These are phyloP conservation scores for Typhlomys cinereus DNA, from an alignment of 2,113 vertebrate species.

Conservation along the genomic window DNA sequence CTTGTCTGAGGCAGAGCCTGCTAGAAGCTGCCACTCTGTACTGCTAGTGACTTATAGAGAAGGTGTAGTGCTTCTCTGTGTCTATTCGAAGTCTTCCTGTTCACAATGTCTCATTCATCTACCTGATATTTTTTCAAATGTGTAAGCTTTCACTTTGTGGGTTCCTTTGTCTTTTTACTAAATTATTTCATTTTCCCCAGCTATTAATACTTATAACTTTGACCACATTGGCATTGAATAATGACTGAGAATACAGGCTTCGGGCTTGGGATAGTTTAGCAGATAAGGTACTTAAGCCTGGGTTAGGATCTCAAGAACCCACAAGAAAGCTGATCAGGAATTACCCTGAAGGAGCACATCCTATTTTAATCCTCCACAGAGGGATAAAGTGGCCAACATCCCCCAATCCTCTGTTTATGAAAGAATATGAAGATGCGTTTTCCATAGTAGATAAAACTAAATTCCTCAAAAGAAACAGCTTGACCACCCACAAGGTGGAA, in stretches of 20 bases:
- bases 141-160: neutral
- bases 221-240: neutral
- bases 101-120: neutral
- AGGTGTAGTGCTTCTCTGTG: accelerated
- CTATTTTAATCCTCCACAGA: no score
- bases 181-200: neutral
- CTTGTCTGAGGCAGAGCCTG: neutral
- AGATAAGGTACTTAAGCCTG: no score
- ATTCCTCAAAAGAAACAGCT: no score
- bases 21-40: neutral
- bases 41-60: accelerated
- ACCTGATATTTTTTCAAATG: neutral
- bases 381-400: no score
- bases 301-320: no score
- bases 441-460: no score
- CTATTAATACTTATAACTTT: neutral
- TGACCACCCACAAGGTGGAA: no score
- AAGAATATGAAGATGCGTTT: no score
- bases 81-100: neutral
- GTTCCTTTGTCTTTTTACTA: neutral
- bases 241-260: neutral
- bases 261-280: no score
- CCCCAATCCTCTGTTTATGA: no score
- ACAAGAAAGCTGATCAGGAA: no score
- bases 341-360: no score